Conservation (phyloP, 2,113 vertebrate species). For the Labrus mixtus region DNA sequence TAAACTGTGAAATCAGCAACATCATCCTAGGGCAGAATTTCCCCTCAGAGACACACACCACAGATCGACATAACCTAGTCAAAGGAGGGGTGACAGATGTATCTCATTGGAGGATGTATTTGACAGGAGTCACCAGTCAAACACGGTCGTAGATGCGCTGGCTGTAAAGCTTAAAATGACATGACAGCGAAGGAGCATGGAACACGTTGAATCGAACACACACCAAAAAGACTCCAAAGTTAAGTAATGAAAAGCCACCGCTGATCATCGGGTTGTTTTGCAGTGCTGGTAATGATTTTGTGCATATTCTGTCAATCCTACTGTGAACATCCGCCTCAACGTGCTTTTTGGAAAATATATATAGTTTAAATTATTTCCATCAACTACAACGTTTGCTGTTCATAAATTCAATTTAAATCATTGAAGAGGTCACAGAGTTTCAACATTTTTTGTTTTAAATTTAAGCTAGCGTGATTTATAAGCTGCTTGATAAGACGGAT, state of each 20-base stretch:
- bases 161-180: conserved; percentile 11
- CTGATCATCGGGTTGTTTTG: conserved; percentile 17
- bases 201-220: conserved; percentile 11
- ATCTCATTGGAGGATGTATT: conserved; percentile 16
- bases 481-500: neutral
- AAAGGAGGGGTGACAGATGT: neutral
- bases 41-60: conserved; percentile 34
- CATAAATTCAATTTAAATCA: neutral
- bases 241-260: neutral
- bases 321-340: conserved; percentile 30
- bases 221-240: conserved; percentile 27
- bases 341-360: neutral
- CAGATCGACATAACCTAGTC: conserved; percentile 18
- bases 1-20: conserved; percentile 82
- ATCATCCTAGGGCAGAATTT: conserved; percentile 4
- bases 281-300: conserved; percentile 28
- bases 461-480: neutral
- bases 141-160: conserved; percentile 11
- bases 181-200: conserved; percentile 14
- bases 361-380: neutral
- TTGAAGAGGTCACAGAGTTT: conserved; percentile 2
- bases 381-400: neutral
- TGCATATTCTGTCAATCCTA: conserved; percentile 19
- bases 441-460: conserved; percentile 11
- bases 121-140: conserved; percentile 13